Evolutionary conservation across 2,797 vertebrate genomes (phyloP), one percentile per base, ranked within the genome.

Genomic region (Neomorphus geoffroyi): DNA sequence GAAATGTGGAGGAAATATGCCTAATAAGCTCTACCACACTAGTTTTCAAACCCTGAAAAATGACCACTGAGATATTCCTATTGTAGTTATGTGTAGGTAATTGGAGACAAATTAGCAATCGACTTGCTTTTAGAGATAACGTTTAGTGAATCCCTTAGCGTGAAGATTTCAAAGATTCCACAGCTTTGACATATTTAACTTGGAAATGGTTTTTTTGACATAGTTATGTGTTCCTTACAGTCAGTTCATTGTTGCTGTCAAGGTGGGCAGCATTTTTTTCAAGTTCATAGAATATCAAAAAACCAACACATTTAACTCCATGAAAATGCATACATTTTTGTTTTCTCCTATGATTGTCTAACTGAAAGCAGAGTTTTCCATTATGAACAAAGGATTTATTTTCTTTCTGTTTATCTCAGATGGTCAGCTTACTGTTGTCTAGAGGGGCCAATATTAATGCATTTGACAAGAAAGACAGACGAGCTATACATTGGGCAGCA

Each of bases 401-500:
- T 82, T 86, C 28, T 94, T 94, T 88, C 67, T 67, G 50, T 90
- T 96, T 83, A 35, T 91, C 92, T 90, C 96, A 99, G 99, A 99
- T 99, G 99, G 99, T 99, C 97, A 99, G 98, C 96, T 98, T 99
- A 65, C 97, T 99, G 60, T 98, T 99, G 95, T 99, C 99, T 92
- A 99, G 99, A 98, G 99, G 99, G 96, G 99, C 99, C 97, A 99
- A 99, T 97, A 99, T 99, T 96, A 99, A 99, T 96, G 99, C 99
- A 87, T 99, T 99, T 97, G 99, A 99, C 97, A 99, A 99, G 98
- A 99, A 99, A 97, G 99, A 99, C 96, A 98, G 99, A n/a, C 98
- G 99, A 91, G 99, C 99, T 65, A 99, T 99, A 95, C 99, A 99
- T 93, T 99, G 99, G 99, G 99, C 99, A 78, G 99, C 99, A 45